A percentile compares a stretch with the other conserved stretches of the same genome.
Conservation (phyloP, 2,113 vertebrate genomes). For the Labeo rohita region DNA sequence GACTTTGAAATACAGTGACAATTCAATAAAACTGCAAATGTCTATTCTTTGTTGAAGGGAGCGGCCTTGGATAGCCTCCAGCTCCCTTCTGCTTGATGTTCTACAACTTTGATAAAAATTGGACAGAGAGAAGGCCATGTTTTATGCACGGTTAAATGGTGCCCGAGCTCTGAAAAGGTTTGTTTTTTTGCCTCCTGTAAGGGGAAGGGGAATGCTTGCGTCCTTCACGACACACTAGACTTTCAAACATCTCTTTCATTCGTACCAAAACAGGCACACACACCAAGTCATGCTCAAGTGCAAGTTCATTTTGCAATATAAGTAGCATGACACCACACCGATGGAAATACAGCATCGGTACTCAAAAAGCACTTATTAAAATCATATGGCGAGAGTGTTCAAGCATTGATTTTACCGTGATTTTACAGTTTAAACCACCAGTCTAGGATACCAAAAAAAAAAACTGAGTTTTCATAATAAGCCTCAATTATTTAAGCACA, state of each 20-base stretch:
- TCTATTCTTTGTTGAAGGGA: constrained; percentile 29
- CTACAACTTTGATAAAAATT: constrained; percentile 68
- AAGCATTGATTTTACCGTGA: too few relatives aligned
- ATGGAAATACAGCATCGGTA: neutral
- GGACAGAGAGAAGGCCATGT: constrained; percentile 60
- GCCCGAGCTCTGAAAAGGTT: constrained; percentile 15
- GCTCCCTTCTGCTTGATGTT: constrained; percentile 40
- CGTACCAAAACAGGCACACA: neutral
- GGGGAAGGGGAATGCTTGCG: neutral
- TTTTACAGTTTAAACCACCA: neutral
- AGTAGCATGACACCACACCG: neutral
- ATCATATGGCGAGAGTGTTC: neutral
- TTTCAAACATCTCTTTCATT: constrained; percentile 16
- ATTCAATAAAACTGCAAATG: constrained; percentile 29
- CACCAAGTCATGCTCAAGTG: constrained; percentile 3
- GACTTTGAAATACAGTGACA: constrained; percentile 29
- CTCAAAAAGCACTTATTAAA: constrained; percentile 23
- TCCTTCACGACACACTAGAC: constrained; percentile 31
- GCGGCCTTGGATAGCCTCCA: constrained; percentile 36
- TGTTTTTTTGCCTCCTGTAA: neutral
- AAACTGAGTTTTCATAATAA: too few relatives aligned
- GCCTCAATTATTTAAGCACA: neutral
- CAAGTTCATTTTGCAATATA: neutral
- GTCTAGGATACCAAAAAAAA: neutral
- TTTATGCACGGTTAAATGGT: constrained; percentile 24